These are phyloP conservation scores for Coreius guichenoti DNA, from an alignment of 2,797 vertebrate genomes.

Conservation along the genomic window DNA sequence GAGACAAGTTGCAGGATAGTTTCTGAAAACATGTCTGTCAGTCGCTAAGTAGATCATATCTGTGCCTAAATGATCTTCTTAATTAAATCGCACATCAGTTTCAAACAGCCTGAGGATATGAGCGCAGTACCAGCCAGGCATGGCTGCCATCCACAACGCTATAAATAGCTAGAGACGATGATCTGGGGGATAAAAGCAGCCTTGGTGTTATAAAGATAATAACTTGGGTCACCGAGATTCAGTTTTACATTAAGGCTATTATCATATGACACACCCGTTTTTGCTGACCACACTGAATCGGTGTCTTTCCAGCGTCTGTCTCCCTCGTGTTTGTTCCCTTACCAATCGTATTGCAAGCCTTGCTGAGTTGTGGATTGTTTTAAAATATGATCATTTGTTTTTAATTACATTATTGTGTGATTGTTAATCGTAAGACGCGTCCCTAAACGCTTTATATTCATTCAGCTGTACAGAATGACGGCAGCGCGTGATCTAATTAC, in stretches of 20 bases:
- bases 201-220: conserved; percentile 60
- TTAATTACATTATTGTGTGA: conserved; percentile 5
- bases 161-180: conserved; percentile 54
- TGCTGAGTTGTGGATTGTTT: background rate
- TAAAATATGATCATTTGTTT: background rate
- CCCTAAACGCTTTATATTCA: background rate
- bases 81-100: conserved; percentile 54
- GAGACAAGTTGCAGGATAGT: background rate
- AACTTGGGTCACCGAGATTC: conserved; percentile 56
- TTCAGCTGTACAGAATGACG: background rate
- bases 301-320: conserved; percentile 46
- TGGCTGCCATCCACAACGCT: conserved; percentile 27
- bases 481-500: background rate
- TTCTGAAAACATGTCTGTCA: conserved; percentile 10
- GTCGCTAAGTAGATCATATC: conserved; percentile 35
- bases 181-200: conserved; percentile 58
- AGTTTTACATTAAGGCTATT: conserved; percentile 62
- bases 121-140: conserved; percentile 14
- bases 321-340: conserved; percentile 9
- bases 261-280: conserved; percentile 53
- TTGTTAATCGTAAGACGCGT: conserved; percentile 16
- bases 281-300: conserved; percentile 62
- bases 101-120: conserved; percentile 42
- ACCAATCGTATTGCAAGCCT: background rate
- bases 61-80: conserved; percentile 45